These are phyloP conservation scores for Glaucomys volans DNA, from an alignment of 2,113 vertebrate genomes.

Conservation along the genomic window DNA sequence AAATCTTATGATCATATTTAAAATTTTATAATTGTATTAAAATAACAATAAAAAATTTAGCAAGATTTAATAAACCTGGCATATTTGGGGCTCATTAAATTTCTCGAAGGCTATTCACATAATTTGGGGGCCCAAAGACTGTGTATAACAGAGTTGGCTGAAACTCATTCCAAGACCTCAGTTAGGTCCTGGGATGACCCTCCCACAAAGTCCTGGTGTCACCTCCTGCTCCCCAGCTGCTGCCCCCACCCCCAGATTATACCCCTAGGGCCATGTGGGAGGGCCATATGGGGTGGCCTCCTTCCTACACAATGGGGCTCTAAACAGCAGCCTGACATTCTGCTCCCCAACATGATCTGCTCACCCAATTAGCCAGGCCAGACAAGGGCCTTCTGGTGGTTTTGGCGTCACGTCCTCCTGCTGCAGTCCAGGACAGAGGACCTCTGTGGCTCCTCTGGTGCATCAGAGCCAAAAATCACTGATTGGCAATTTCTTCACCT, in stretches of 20 bases:
- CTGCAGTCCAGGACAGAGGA: not conserved
- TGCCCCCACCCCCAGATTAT: not conserved
- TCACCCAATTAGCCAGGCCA: no score
- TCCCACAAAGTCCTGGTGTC: rapidly evolving
- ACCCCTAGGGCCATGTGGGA: no score
- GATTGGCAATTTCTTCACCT: no score
- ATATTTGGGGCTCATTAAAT: not conserved
- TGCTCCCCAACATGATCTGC: not conserved
- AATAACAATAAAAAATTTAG: constrained; percentile 2
- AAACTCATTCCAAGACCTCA: not conserved
- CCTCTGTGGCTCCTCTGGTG: not conserved
- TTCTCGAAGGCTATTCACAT: not conserved
- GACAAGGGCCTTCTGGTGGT: not conserved
- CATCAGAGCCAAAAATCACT: not conserved
- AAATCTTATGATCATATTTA: not conserved
- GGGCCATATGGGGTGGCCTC: no score
- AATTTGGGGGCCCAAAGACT: not conserved
- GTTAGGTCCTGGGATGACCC: not conserved
- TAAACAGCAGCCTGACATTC: not conserved
- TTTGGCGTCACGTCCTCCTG: no score
- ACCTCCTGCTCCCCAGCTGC: not conserved
- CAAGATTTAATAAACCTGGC: not conserved
- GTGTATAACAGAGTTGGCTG: not conserved
- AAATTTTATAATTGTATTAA: not conserved
- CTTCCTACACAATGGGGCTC: not conserved